phyloP scores from a whole-genome alignment of 2,888 invertebrate species.

The Isotomurus palustris region DNA sequence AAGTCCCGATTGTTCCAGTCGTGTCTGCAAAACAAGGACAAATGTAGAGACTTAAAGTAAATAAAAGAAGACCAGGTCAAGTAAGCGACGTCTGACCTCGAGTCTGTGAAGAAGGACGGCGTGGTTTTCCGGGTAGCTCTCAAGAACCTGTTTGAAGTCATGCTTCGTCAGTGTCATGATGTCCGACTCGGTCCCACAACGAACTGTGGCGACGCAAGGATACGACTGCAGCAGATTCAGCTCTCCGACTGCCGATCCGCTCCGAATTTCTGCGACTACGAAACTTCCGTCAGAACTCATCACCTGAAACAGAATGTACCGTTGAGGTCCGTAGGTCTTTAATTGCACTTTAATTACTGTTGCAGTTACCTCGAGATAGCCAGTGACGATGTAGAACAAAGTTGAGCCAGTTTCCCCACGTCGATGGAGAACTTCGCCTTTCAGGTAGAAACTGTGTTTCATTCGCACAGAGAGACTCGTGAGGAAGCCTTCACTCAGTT shows the following conservation, averaged over 20 bases:
- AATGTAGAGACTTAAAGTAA: not conserved
- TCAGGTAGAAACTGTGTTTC: slow-evolving; percentile 40
- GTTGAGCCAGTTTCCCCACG: slow-evolving; percentile 32
- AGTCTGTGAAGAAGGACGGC: slow-evolving; percentile 29
- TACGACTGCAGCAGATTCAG: slow-evolving; percentile 42
- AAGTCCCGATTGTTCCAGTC: slow-evolving; percentile 32
- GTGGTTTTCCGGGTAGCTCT: slow-evolving; percentile 32
- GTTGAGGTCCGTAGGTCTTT: not conserved
- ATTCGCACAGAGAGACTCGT: slow-evolving; percentile 40
- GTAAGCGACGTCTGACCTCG: too few species aligned
- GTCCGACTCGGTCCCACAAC: slow-evolving; percentile 43
- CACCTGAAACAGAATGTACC: slow-evolving; percentile 20
- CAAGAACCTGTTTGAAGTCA: slow-evolving; percentile 35
- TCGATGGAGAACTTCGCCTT: slow-evolving; percentile 35
- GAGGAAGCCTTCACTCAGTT: slow-evolving; percentile 37
- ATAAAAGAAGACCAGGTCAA: not conserved
- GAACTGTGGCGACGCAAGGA: slow-evolving; percentile 36
- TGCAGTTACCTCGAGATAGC: slow-evolving; percentile 38
- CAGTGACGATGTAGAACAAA: slow-evolving; percentile 43
- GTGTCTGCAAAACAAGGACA: slow-evolving; percentile 11
- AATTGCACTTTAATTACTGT: not conserved
- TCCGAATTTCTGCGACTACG: slow-evolving; percentile 36
- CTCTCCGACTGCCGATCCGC: slow-evolving; percentile 44
- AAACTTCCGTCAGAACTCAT: slow-evolving; percentile 34
- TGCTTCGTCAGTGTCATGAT: slow-evolving; percentile 31